phyloP scores from a whole-genome alignment of 2,888 invertebrate genomes.

The Lasius platythorax region DNA sequence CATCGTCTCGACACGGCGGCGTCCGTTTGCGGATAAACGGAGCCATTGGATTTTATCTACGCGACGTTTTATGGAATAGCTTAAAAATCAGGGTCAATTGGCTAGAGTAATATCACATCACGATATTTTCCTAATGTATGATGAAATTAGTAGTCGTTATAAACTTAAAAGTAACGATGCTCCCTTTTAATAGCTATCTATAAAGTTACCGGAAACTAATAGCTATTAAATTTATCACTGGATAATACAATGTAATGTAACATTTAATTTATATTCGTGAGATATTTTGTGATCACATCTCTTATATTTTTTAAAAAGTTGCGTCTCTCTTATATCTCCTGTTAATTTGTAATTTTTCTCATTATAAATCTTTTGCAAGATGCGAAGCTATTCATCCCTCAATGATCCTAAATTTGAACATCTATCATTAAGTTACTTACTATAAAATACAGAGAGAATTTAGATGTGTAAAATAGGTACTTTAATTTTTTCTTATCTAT shows the following conservation, averaged over 20 bases:
- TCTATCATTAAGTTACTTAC: neutral
- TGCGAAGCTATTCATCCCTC: slow-evolving; percentile 1
- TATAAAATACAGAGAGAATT: neutral
- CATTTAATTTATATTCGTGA: neutral
- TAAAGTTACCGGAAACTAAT: neutral
- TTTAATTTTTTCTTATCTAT: neutral
- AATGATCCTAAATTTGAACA: neutral
- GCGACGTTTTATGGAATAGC: slow-evolving; percentile 10
- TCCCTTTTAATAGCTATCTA: neutral
- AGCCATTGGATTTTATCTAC: slow-evolving; percentile 32
- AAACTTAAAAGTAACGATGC: slow-evolving; percentile 6
- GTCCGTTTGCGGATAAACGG: slow-evolving; percentile 29
- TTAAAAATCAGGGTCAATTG: slow-evolving; percentile 26
- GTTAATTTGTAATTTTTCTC: neutral
- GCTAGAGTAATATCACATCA: neutral
- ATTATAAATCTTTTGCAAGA: neutral
- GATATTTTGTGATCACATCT: neutral
- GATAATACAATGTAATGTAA: neutral
- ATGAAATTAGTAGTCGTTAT: slow-evolving; percentile 26
- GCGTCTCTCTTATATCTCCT: neutral
- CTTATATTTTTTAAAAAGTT: neutral
- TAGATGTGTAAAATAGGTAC: neutral
- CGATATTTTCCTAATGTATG: neutral
- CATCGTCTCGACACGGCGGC: slow-evolving; percentile 33
- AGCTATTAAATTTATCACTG: neutral